These are phyloP conservation scores for Hypercompe scribonia DNA, from an alignment of 2,888 invertebrate species.

Conservation along the genomic window DNA sequence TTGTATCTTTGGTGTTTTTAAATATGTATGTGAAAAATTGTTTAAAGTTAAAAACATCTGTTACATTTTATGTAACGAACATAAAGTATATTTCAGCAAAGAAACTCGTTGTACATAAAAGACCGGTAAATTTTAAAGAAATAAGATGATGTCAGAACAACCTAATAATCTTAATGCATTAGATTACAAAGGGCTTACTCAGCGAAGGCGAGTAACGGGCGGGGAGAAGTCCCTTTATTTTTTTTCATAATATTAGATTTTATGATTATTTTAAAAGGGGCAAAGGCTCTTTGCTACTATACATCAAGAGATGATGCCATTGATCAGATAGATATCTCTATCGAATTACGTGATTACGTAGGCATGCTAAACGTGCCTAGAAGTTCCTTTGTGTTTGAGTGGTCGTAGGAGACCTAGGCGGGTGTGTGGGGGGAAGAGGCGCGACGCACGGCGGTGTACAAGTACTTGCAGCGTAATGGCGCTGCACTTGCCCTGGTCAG, in stretches of 20 bases:
- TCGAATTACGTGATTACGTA: conserved; percentile 65
- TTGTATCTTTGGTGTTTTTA: conserved; percentile 24
- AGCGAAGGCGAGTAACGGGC: conserved; percentile 57
- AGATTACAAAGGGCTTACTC: conserved; percentile 75
- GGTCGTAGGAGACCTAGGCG: conserved; percentile 62
- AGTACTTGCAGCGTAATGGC: conserved; percentile 82
- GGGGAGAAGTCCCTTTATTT: conserved; percentile 69
- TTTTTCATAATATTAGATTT: conserved; percentile 75
- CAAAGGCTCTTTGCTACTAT: conserved; percentile 59
- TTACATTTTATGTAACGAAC: conserved; percentile 28
- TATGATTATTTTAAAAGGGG: conserved; percentile 76
- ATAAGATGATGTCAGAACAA: conserved; percentile 73
- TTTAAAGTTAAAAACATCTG: conserved; percentile 19
- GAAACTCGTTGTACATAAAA: conserved; percentile 52
- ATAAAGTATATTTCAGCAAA: conserved; percentile 40
- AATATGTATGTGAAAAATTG: conserved; percentile 30
- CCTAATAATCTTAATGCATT: conserved; percentile 82
- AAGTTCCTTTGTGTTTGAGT: conserved; percentile 64
- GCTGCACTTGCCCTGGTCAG: conserved; percentile 85
- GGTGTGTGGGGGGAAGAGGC: conserved; percentile 39
- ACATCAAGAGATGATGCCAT: conserved; percentile 65
- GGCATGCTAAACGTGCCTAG: conserved; percentile 45
- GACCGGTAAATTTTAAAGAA: conserved; percentile 68
- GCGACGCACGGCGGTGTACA: conserved; percentile 25
- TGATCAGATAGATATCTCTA: conserved; percentile 63